A percentile compares a stretch with the other conserved stretches of the same genome.
These are phyloP conservation scores for Carcina quercana DNA, from an alignment of 2,888 invertebrate genomes.

Conservation along the genomic window DNA sequence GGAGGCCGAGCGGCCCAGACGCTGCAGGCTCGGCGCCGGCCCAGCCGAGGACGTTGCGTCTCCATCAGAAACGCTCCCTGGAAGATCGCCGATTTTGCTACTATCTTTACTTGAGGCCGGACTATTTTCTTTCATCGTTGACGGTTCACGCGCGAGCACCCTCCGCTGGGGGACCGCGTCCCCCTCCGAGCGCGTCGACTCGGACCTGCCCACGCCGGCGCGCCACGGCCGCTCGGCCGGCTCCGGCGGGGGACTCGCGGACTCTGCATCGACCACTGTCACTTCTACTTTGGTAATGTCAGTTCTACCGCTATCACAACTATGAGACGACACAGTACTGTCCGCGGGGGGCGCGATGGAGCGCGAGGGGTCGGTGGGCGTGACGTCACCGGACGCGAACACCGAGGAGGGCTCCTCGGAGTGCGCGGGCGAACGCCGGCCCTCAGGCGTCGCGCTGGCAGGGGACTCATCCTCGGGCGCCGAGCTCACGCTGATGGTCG, in stretches of 20 bases:
- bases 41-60: slow-evolving; percentile 9
- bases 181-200: slow-evolving; percentile 30
- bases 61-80: slow-evolving; percentile 22
- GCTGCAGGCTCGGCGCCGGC: slow-evolving; percentile 3
- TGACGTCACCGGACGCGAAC: slow-evolving; percentile 58
- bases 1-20: neutral
- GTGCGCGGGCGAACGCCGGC: slow-evolving; percentile 47
- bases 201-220: slow-evolving; percentile 24
- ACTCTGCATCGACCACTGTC: slow-evolving; percentile 20
- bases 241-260: slow-evolving; percentile 10
- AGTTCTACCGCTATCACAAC: slow-evolving; percentile 24
- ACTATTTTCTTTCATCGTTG: slow-evolving; percentile 39
- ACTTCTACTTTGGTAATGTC: slow-evolving; percentile 28
- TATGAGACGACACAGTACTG: slow-evolving; percentile 15
- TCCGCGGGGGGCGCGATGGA: slow-evolving; percentile 20
- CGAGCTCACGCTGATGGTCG: slow-evolving; percentile 82
- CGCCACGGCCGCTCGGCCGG: slow-evolving; percentile 27
- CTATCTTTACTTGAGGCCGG: slow-evolving; percentile 37
- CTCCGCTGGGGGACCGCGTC: slow-evolving; percentile 28
- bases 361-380: slow-evolving; percentile 46
- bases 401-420: slow-evolving; percentile 64
- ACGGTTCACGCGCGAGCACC: slow-evolving; percentile 36
- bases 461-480: slow-evolving; percentile 50
- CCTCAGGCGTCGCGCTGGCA: slow-evolving; percentile 45
- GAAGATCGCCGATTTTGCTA: slow-evolving; percentile 35